Percentiles rank a stretch among this genome's conserved stretches.
Conservation (phyloP, 2,113 vertebrate species). For the Cheilinus undulatus region DNA sequence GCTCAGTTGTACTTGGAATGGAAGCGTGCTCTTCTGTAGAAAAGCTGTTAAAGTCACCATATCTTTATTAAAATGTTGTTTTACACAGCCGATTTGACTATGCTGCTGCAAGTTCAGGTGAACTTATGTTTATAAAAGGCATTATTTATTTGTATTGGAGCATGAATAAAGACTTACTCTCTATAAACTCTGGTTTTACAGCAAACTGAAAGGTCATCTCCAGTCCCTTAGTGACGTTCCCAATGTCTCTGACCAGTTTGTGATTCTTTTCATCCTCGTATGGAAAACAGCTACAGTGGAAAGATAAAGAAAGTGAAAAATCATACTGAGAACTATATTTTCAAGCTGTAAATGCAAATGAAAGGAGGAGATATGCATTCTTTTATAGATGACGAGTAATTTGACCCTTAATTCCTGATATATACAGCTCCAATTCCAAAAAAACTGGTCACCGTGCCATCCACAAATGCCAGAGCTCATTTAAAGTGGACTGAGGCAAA, state of each 20-base stretch:
- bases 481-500: no score
- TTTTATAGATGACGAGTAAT: no score
- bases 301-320: background rate
- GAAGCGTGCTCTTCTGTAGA: slow-evolving; percentile 68
- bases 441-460: no score
- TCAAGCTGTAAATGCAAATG: background rate
- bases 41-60: slow-evolving; percentile 64
- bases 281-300: slow-evolving; percentile 77
- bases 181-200: slow-evolving; percentile 73
- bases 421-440: no score
- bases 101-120: no score
- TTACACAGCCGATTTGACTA: no score
- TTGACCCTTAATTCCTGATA: no score
- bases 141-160: background rate
- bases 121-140: no score
- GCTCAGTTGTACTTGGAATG: slow-evolving; percentile 82
- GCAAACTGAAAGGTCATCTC: slow-evolving; percentile 84
- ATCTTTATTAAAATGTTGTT: background rate
- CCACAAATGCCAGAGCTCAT: no score
- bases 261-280: slow-evolving; percentile 74
- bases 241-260: slow-evolving; percentile 77
- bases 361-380: background rate
- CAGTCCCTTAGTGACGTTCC: slow-evolving; percentile 78
- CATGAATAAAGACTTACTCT: slow-evolving; percentile 61
- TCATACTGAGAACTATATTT: background rate